Evolutionary conservation across 1,140 invertebrate species (phyloP).

Genomic region (Caenorhabditis elegans): WBcel235 BX284606.5:5451501-5452000

Average conservation of each 20-base stretch:
- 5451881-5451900: constrained; percentile 28
- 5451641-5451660: constrained; percentile 33
- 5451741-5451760: constrained; percentile 30
- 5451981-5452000: constrained; percentile 7
- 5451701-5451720: neutral
- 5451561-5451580: too few relatives aligned
- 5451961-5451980: neutral
- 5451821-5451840: constrained; percentile 31
- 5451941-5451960: neutral
- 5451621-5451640: neutral
- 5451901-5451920: constrained; percentile 21
- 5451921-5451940: constrained; percentile 8
- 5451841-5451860: constrained; percentile 33
- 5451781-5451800: constrained; percentile 32
- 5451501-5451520: too few relatives aligned
- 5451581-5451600: too few relatives aligned
- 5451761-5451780: constrained; percentile 8
- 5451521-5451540: too few relatives aligned
- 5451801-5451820: constrained; percentile 19
- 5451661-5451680: constrained; percentile 34
- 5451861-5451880: constrained; percentile 28
- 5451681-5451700: neutral
- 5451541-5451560: too few relatives aligned
- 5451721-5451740: constrained; percentile 22
- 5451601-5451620: neutral